phyloP scores from a whole-genome alignment of 1,140 invertebrate species.

The Microplitis mediator region DNA sequence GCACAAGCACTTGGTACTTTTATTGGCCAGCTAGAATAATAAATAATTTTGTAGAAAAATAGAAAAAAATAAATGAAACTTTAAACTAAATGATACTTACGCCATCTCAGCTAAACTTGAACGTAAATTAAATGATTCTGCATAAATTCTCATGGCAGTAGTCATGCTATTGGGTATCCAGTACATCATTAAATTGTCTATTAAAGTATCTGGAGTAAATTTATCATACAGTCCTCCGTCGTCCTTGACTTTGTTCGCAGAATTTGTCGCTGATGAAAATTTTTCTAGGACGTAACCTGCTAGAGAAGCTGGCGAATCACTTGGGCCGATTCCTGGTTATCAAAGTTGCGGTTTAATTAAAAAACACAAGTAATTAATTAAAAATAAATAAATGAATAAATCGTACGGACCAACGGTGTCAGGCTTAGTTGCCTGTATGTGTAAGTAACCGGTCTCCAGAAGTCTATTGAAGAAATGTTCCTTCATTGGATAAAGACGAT shows the following conservation, averaged over 20 bases:
- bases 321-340: slow-evolving; percentile 62
- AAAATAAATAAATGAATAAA: slow-evolving; percentile 20
- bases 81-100: slow-evolving; percentile 49
- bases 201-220: slow-evolving; percentile 67
- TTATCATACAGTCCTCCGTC: slow-evolving; percentile 69
- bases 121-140: slow-evolving; percentile 62
- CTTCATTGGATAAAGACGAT: slow-evolving; percentile 68
- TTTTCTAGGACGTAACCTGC: slow-evolving; percentile 79
- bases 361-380: not conserved
- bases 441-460: slow-evolving; percentile 76
- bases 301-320: slow-evolving; percentile 71
- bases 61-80: not conserved
- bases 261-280: slow-evolving; percentile 71
- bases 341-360: not conserved
- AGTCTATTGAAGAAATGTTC: slow-evolving; percentile 61
- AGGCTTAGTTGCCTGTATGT: slow-evolving; percentile 85
- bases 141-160: slow-evolving; percentile 70
- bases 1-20: slow-evolving; percentile 62
- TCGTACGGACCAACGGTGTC: slow-evolving; percentile 76
- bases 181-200: slow-evolving; percentile 81
- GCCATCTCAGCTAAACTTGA: slow-evolving; percentile 47
- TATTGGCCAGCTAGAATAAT: slow-evolving; percentile 55
- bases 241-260: slow-evolving; percentile 41
- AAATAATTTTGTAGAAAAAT: not conserved
- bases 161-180: slow-evolving; percentile 75